These are phyloP conservation scores for Cygnus atratus DNA, from an alignment of 2,113 vertebrate species.

Conservation along the genomic window DNA sequence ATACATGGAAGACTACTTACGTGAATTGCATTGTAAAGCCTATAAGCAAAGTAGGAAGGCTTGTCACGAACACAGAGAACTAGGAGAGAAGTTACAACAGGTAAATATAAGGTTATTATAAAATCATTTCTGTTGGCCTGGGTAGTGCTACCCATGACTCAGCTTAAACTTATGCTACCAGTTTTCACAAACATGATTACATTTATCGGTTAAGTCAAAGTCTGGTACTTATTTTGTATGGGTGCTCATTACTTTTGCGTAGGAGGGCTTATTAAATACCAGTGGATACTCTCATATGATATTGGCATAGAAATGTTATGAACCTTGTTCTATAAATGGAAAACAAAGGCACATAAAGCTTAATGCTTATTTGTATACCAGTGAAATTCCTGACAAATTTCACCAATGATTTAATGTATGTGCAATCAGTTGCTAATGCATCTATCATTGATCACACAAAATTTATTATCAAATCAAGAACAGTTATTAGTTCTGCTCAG, in stretches of 20 bases:
- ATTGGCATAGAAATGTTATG: not conserved
- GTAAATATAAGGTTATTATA: not conserved
- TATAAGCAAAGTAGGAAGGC: constrained; percentile 80
- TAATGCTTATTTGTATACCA: not conserved
- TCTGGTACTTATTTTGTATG: not conserved
- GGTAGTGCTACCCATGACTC: not conserved
- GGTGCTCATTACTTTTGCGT: not conserved
- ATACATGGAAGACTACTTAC: constrained; percentile 69
- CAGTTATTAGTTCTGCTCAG: not conserved
- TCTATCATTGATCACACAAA: not conserved
- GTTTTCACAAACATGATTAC: not conserved
- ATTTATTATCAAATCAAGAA: not conserved
- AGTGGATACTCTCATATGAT: not conserved
- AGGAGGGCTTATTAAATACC: not conserved
- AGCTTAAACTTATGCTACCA: not conserved
- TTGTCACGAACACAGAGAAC: constrained; percentile 81
- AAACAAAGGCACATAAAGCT: not conserved
- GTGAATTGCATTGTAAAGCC: constrained; percentile 78
- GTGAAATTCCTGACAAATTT: not conserved
- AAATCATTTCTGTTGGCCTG: not conserved
- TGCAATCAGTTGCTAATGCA: not conserved
- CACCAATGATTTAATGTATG: not conserved
- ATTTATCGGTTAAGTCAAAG: not conserved
- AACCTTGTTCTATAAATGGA: not conserved
- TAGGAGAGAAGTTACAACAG: constrained; percentile 46